Evolutionary conservation across 2,888 invertebrate species (phyloP), one percentile per base, ranked within the genome.

Genomic region (Lepidocyrtoides sp.): DNA sequence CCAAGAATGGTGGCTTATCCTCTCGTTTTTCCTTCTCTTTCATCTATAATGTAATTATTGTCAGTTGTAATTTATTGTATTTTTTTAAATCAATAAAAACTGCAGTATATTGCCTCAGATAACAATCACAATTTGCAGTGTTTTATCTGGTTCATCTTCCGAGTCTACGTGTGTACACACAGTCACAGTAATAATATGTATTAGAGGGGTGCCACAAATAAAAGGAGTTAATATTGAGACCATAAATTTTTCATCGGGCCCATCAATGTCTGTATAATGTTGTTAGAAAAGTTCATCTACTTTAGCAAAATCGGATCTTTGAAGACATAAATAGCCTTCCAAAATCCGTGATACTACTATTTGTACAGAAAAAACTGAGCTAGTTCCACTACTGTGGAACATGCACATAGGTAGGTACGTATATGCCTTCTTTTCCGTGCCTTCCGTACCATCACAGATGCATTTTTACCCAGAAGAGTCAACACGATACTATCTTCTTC

Each of bases 1-100:
- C 98, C 95, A 98, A 97, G 95, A 98, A 98, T 0, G 98, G 97
- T 66, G 97, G 97, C 92, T 97, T 96, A 94, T 98, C 98, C 94
- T 98, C 97, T 54, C 96, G 95, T 94, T 97, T 97, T 95, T 97
- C 97, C 95, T 97, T 97, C 95, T 97, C 97, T 91, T 95, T 94
- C 60, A 94, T 92, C 95, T 97, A 86, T 1, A 77, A 79, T 17
- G 44, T 41, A 36, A 36, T 75, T 75, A n/a, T n/a, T n/a, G 51
- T 26, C 51, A 77, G 5, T 23, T 26, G n/a, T 48, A 77, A 72
- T 23, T 29, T 83, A 84, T 82, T 63, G 48, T 48, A 44, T 26
- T 26, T 69, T 69, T 69, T 84, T 32, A 84, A 29, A 20, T 26
- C 29, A 75, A 14, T 54, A 66, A 51, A 54, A 69, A 54, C 17